phyloP scores from a whole-genome alignment of 2,888 invertebrate species.

The Thyatira batis region DNA sequence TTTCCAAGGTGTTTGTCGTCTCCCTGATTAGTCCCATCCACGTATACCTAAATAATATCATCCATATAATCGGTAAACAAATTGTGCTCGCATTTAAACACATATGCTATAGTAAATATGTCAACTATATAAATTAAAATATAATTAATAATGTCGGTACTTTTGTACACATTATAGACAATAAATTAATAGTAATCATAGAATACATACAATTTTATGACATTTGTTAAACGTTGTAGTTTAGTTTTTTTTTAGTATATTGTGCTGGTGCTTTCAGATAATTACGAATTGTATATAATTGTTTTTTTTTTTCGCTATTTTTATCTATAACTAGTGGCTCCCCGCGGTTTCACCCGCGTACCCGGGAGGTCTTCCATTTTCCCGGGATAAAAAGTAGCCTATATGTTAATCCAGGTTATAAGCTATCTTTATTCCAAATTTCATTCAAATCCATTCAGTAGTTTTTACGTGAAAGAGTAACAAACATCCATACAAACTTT shows the following conservation, averaged over 20 bases:
- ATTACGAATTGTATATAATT: slow-evolving; percentile 47
- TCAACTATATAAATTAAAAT: slow-evolving; percentile 50
- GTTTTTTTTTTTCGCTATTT: slow-evolving; percentile 45
- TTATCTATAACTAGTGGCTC: slow-evolving; percentile 51
- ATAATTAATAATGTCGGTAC: too few species aligned
- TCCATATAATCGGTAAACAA: slow-evolving; percentile 53
- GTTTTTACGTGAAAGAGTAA: too few species aligned
- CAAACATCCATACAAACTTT: too few species aligned
- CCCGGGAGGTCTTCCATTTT: too few species aligned
- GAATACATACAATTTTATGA: slow-evolving; percentile 36
- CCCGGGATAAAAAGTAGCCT: too few species aligned
- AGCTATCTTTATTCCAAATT: too few species aligned
- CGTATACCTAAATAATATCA: slow-evolving; percentile 63
- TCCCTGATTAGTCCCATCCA: slow-evolving; percentile 75
- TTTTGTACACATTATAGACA: slow-evolving; percentile 55
- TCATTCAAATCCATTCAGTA: too few species aligned
- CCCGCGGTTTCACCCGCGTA: too few species aligned
- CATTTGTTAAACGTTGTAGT: slow-evolving; percentile 36
- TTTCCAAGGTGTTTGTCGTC: slow-evolving; percentile 44
- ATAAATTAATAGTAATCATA: slow-evolving; percentile 56
- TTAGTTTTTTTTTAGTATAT: slow-evolving; percentile 50
- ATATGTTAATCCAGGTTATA: too few species aligned
- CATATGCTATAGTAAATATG: slow-evolving; percentile 58
- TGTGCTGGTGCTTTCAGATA: slow-evolving; percentile 71
- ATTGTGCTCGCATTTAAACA: slow-evolving; percentile 61